Percentiles rank a stretch among this genome's conserved stretches.
These are phyloP conservation scores for Microctenopoma lineatum DNA, from an alignment of 2,797 vertebrate genomes.

Conservation along the genomic window DNA sequence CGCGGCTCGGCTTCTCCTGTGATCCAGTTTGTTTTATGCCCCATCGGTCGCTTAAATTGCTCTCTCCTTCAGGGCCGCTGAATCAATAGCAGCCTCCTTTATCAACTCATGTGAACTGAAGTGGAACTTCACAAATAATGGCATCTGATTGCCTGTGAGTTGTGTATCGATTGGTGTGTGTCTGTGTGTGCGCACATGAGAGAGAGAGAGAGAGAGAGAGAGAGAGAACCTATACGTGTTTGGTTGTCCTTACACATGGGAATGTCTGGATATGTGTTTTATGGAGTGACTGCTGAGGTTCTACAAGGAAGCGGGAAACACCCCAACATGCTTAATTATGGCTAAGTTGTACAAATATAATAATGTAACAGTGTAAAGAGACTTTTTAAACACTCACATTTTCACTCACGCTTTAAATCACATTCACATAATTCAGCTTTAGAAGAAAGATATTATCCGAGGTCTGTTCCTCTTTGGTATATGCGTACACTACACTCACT, in stretches of 20 bases:
- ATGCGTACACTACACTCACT: background rate
- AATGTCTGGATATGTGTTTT: conserved; percentile 21
- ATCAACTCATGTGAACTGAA: conserved; percentile 90
- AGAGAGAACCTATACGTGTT: conserved; percentile 56
- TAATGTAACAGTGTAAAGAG: background rate
- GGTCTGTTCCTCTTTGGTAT: background rate
- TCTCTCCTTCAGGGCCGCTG: conserved; percentile 84
- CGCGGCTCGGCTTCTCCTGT: conserved; percentile 71
- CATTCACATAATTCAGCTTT: conserved; percentile 1
- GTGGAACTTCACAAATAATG: conserved; percentile 93
- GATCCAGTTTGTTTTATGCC: conserved; percentile 85
- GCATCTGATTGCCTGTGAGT: conserved; percentile 88
- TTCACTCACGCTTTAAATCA: background rate
- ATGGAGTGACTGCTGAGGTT: conserved; percentile 30
- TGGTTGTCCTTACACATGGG: conserved; percentile 25
- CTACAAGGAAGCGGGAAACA: conserved; percentile 46
- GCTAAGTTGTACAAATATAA: conserved; percentile 16
- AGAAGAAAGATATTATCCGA: background rate
- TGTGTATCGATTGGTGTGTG: conserved; percentile 81
- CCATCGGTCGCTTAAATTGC: conserved; percentile 87
- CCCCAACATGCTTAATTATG: conserved; percentile 17
- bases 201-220: conserved; percentile 28
- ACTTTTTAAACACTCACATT: conserved; percentile 24
- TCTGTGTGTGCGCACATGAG: background rate
- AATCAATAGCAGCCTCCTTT: conserved; percentile 90